Base-by-base conservation (phyloP, 1,140 invertebrate genomes). In the Vollenhovia emeryi region DNA sequence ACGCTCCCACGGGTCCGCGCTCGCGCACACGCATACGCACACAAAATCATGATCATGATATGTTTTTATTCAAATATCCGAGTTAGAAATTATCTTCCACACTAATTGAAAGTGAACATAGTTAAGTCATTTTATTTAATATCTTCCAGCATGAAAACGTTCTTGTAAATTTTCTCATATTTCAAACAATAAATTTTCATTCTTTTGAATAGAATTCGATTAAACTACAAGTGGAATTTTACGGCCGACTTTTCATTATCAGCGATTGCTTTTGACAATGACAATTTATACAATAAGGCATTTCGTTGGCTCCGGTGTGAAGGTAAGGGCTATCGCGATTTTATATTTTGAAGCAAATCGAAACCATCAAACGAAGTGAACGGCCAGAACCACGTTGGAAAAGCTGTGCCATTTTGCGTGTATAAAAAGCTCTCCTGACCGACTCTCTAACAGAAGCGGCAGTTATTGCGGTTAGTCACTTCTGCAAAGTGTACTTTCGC, bases 401-500 rank as follows among this genome's bases (percentile, higher is more conserved):
- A 82, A 82, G 27, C 18, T 82, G 36, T 73, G 3, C 50, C n/a
- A 82, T 73, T 73, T 82, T 33, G 36, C 5, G 36, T 24, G 21
- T 11, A 69, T 21, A 57, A 80, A 80, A 71, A 71, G 36, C 15
- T 21, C 6, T 69, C n/a, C 18, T 40, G 78, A 43, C 18, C 50
- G 36, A 82, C 66, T 82, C 78, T 73, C 78, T 82, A 82, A 60
- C 36, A 52, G 75, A 82, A 73, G 52, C 33, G 9, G 18, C 27
- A 55, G 48, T 30, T 43, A 60, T 36, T 82, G 66, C 50, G 60
- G 78, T 82, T 71, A 66, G 64, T 52, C 30, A 40, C 50, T 71
- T 82, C 50, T 86, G 45, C 66, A 73, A 52, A 76, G 66, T 82
- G 43, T 36, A 86, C 84, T 86, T 86, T 69, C 76, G 84, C 66